A percentile compares a stretch with the other conserved stretches of the same genome.
phyloP scores from a whole-genome alignment of 2,888 invertebrate genomes.

The Cerceris ruficornis region DNA sequence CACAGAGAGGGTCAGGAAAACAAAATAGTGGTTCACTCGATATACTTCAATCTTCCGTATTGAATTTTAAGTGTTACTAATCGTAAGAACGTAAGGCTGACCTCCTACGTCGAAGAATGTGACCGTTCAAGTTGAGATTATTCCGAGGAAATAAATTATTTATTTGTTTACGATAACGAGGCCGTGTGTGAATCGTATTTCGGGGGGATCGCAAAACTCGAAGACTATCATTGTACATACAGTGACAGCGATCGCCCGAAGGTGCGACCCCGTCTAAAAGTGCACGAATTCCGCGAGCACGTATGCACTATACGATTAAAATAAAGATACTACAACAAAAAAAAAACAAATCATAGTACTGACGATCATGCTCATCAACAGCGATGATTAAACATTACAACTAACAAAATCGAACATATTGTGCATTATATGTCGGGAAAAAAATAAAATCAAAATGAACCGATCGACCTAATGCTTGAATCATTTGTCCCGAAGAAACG shows the following conservation, averaged over 20 bases:
- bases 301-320: slow-evolving; percentile 58
- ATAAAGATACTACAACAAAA: slow-evolving; percentile 29
- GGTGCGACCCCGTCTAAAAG: slow-evolving; percentile 60
- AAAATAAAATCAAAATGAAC: slow-evolving; percentile 76
- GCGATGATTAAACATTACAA: slow-evolving; percentile 52
- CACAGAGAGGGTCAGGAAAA: slow-evolving; percentile 32
- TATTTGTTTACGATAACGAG: slow-evolving; percentile 68
- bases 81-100: slow-evolving; percentile 73
- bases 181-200: slow-evolving; percentile 57
- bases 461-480: slow-evolving; percentile 49
- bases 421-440: slow-evolving; percentile 73
- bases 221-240: slow-evolving; percentile 55
- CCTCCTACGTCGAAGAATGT: slow-evolving; percentile 63
- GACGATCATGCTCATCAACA: slow-evolving; percentile 52
- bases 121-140: slow-evolving; percentile 68
- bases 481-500: background rate
- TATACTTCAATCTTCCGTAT: slow-evolving; percentile 69
- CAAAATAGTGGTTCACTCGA: slow-evolving; percentile 45
- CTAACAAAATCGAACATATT: slow-evolving; percentile 66
- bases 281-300: slow-evolving; percentile 54
- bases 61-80: slow-evolving; percentile 71
- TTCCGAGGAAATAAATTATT: slow-evolving; percentile 69
- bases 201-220: slow-evolving; percentile 50
- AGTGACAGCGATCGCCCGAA: slow-evolving; percentile 47
- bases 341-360: slow-evolving; percentile 52